phyloP scores from a whole-genome alignment of 2,888 invertebrate species.

The Catocala sponsa region DNA sequence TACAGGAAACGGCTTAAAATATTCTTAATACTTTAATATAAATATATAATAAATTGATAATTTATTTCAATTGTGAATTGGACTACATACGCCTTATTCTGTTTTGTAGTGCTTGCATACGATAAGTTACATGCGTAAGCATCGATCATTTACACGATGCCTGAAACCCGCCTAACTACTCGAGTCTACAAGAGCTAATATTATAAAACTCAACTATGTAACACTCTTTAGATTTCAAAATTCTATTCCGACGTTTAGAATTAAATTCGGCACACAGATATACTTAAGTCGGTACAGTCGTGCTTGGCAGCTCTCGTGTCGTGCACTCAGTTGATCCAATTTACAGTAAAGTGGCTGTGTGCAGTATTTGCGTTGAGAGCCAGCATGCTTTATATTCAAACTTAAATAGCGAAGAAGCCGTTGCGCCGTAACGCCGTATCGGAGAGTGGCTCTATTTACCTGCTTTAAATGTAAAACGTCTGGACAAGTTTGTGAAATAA shows the following conservation, averaged over 20 bases:
- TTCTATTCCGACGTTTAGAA: constrained; percentile 32
- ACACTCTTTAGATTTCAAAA: no score
- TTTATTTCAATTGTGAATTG: no score
- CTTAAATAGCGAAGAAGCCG: constrained; percentile 20
- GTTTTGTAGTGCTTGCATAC: no score
- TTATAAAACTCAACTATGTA: no score
- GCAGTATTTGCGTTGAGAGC: constrained; percentile 46
- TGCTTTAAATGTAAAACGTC: neutral
- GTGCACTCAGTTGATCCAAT: constrained; percentile 51
- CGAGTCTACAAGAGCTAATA: no score
- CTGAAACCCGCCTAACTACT: no score
- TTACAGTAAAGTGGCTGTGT: constrained; percentile 46
- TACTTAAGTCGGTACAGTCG: constrained; percentile 28
- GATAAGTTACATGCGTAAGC: no score
- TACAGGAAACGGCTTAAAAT: no score
- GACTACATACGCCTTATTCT: no score
- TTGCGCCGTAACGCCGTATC: neutral
- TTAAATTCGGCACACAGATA: constrained; percentile 20
- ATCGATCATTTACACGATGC: no score
- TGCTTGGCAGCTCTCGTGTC: constrained; percentile 33
- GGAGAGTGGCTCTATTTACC: neutral
- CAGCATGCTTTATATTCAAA: constrained; percentile 32
- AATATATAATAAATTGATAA: no score
- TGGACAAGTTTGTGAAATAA: neutral
- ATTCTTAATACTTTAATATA: no score